Conservation (phyloP, 35 echinoderm and acorn worm species). For the Hemicentrotus pulcherrimus region DNA sequence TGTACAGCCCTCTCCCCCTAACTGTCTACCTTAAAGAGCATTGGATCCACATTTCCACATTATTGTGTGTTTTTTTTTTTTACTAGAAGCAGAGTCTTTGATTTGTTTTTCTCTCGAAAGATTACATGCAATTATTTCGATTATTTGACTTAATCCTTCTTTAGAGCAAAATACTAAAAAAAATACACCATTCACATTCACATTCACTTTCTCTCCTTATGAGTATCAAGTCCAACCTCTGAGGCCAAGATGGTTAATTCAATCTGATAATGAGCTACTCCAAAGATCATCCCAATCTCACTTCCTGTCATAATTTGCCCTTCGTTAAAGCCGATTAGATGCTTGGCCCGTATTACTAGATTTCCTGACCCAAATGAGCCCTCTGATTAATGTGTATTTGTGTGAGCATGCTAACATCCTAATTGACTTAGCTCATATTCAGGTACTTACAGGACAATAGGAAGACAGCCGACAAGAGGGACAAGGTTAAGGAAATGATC, state of each 20-base stretch:
- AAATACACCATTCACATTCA: too few species aligned
- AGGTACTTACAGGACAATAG: background rate
- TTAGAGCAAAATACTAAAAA: too few species aligned
- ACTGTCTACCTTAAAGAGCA: too few species aligned
- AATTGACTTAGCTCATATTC: background rate
- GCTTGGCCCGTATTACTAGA: background rate
- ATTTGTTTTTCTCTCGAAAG: too few species aligned
- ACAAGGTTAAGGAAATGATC: too few species aligned
- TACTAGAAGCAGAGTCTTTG: too few species aligned
- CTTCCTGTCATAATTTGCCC: background rate
- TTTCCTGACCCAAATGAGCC: background rate
- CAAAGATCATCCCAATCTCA: background rate
- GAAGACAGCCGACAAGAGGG: background rate
- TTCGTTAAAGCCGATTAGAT: background rate
- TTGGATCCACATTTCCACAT: too few species aligned
- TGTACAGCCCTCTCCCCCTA: too few species aligned
- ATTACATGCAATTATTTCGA: too few species aligned
- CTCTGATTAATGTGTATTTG: too few species aligned
- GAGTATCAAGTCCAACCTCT: background rate
- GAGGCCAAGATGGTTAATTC: background rate
- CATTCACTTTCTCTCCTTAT: background rate
- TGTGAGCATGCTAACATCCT: background rate
- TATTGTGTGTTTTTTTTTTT: too few species aligned
- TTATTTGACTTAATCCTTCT: too few species aligned
- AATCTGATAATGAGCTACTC: background rate